Evolutionary conservation across 2,113 vertebrate genomes (phyloP), one percentile per base, ranked within the genome.

Genomic region (Chamaea fasciata): DNA sequence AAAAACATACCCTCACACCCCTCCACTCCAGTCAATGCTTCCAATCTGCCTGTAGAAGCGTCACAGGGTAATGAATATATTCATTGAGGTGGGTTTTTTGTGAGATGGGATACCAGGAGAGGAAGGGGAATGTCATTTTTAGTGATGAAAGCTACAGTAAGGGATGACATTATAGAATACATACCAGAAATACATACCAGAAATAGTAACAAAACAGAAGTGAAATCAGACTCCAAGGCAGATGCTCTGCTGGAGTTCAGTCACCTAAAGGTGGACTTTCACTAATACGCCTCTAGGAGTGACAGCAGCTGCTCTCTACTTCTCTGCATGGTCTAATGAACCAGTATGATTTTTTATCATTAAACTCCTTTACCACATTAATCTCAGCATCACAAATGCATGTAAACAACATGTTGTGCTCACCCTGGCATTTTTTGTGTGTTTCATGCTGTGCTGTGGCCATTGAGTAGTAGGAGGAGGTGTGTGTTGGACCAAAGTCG

Each of bases 331-430:
- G 23, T 55, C 57, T 70, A 30, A 65, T 42, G 57, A 79, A n/a
- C 65, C 0, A 1, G 13, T 52, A 30, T 60, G 49, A 35, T 17
- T 50, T 83, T 83, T 81, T 83, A 42, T 47, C 26, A 9, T 83
- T 73, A 5, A 57, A 35, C 9, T 77, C 7, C 24, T 73, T 71
- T 60, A 30, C 35, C 35, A 13, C 46, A 19, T 79, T 53, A 83
- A 64, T 93, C 42, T 91, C 28, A 15, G 47, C 19, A 50, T 53
- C 59, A 39, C 57, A 70, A 57, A 56, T 69, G 19, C 26, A 13
- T 0, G 1, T 47, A 30, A 87, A 10, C 0, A 0, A 17, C 0
- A 2, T 39, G 57, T 39, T 68, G n/a, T 50, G 46, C 39, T 73
- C 44, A 60, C n/a, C 15, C 35, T 31, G 41, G 11, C 21, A 42